These are phyloP conservation scores for Globodera rostochiensis DNA, from an alignment of 1,140 invertebrate species.

Conservation along the genomic window DNA sequence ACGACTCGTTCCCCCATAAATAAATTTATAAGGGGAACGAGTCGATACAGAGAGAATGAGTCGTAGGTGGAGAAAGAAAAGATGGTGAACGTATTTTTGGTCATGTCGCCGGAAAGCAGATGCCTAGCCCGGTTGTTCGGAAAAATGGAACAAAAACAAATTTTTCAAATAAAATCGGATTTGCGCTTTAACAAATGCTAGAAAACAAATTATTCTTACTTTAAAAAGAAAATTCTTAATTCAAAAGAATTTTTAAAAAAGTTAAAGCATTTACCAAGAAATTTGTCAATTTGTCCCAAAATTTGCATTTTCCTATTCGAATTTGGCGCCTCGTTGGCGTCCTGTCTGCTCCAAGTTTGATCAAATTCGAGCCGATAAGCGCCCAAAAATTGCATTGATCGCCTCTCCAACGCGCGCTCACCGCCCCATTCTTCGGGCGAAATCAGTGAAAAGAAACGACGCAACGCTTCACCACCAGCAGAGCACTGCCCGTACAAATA, in stretches of 20 bases:
- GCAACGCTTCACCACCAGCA: not conserved
- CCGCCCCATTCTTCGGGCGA: constrained; percentile 11
- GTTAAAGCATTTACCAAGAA: not conserved
- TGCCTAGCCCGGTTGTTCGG: too few species aligned
- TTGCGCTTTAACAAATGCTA: too few species aligned
- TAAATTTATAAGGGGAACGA: too few species aligned
- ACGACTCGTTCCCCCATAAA: too few species aligned
- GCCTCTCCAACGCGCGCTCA: not conserved
- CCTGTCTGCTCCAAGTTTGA: constrained; percentile 5
- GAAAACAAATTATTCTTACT: too few species aligned
- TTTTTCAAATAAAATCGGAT: too few species aligned
- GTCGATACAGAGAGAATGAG: too few species aligned
- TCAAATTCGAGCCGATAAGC: not conserved
- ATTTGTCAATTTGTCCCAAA: not conserved
- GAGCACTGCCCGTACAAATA: not conserved
- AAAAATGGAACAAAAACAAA: too few species aligned
- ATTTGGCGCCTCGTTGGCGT: not conserved
- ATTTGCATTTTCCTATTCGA: not conserved
- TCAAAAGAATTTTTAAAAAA: not conserved
- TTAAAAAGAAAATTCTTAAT: not conserved
- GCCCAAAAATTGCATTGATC: not conserved
- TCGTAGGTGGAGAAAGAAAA: too few species aligned
- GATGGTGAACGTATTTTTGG: too few species aligned
- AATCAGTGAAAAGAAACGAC: constrained; percentile 3
- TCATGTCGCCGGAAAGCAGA: too few species aligned